Conservation (phyloP, 2,113 vertebrate genomes). For the Leucosticte australis region DNA sequence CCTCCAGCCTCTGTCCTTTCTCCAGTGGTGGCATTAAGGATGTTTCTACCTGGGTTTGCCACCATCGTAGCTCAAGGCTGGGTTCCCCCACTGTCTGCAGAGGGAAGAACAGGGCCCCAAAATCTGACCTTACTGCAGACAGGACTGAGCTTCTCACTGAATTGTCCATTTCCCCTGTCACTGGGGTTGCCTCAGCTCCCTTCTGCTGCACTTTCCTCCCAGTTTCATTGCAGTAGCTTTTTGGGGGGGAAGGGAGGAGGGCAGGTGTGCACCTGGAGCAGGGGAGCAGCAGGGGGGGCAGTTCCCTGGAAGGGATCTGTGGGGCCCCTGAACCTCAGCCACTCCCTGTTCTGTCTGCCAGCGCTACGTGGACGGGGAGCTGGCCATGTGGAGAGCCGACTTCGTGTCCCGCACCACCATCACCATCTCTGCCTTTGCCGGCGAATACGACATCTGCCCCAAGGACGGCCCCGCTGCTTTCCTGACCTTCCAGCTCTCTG, state of each 20-base stretch:
- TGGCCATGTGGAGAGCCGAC: conserved; percentile 64
- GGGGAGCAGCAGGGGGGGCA: neutral
- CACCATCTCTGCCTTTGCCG: conserved; percentile 75
- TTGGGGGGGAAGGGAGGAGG: neutral
- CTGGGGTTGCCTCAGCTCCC: neutral
- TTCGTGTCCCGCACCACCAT: conserved; percentile 24
- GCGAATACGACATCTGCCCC: conserved; percentile 82
- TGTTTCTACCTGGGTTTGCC: neutral
- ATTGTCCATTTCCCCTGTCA: neutral
- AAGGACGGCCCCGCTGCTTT: neutral
- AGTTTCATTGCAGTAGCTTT: neutral
- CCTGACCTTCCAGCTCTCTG: conserved; percentile 56
- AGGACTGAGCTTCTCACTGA: neutral
- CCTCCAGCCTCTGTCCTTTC: neutral
- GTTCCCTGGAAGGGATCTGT: neutral
- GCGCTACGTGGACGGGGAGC: conserved; percentile 79
- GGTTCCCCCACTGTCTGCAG: neutral
- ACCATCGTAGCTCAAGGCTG: neutral
- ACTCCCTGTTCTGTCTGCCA: neutral
- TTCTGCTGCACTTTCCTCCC: neutral
- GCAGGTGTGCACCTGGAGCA: neutral
- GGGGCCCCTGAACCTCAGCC: neutral
- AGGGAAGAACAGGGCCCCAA: neutral
- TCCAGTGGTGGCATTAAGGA: neutral
- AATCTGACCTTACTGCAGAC: neutral